Evolutionary conservation across 2,797 vertebrate genomes (phyloP).

Genomic region (Triplophysa yarkandensis): DNA sequence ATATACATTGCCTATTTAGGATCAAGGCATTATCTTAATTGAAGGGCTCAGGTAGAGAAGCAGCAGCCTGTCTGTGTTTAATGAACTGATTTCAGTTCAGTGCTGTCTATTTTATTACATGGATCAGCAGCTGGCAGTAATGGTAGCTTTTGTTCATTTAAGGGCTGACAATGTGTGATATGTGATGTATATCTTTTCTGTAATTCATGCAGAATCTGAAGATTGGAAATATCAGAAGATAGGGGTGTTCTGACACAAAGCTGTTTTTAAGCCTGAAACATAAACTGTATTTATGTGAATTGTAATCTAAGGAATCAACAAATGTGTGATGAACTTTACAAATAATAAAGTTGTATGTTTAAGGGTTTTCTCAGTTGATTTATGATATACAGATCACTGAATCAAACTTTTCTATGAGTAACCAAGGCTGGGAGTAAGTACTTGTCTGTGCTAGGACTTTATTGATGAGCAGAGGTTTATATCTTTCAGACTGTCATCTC

Average conservation of each 20-base stretch:
- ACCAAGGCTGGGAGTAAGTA: conserved; percentile 88
- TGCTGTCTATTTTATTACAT: conserved; percentile 43
- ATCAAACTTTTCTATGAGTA: conserved; percentile 85
- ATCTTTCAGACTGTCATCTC: conserved; percentile 88
- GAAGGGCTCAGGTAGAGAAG: too few species aligned
- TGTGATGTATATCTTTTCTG: conserved; percentile 72
- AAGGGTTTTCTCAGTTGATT: conserved; percentile 64
- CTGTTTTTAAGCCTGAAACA: conserved; percentile 7
- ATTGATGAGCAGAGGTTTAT: conserved; percentile 86
- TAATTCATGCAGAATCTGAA: not conserved
- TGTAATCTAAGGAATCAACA: conserved; percentile 1
- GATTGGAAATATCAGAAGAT: not conserved
- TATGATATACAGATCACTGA: conserved; percentile 80
- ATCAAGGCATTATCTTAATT: too few species aligned
- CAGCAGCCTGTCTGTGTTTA: conserved; percentile 34
- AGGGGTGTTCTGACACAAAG: not conserved
- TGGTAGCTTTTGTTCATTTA: conserved; percentile 51
- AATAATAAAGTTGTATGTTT: conserved; percentile 50
- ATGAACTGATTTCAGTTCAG: conserved; percentile 46
- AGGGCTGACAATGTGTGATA: conserved; percentile 61
- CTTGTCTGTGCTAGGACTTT: conserved; percentile 83
- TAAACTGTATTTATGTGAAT: not conserved
- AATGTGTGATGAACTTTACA: not conserved
- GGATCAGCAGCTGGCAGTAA: conserved; percentile 50
- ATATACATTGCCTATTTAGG: not conserved